Evolutionary conservation across 2,113 vertebrate species (phyloP).

Genomic region (Prinia subflava): DNA sequence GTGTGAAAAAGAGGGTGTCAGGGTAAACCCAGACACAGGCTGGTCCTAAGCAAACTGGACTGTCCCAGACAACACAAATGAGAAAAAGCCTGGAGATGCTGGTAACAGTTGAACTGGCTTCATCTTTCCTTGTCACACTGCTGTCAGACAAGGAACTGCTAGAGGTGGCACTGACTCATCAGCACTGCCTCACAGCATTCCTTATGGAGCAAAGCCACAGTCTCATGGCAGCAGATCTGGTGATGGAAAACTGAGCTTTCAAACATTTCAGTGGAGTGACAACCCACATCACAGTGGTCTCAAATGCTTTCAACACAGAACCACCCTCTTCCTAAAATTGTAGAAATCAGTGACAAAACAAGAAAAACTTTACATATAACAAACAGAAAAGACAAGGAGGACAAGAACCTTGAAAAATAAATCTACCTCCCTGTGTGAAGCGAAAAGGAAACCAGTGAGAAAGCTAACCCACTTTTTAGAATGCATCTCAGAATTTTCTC

Average conservation of each 20-base stretch:
- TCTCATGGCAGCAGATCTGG: background rate
- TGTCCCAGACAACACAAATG: background rate
- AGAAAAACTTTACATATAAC: background rate
- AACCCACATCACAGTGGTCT: background rate
- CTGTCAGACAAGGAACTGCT: conserved; percentile 23
- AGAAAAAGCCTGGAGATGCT: background rate
- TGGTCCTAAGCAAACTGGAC: background rate
- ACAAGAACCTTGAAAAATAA: background rate
- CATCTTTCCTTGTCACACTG: background rate
- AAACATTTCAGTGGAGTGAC: background rate
- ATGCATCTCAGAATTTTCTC: background rate
- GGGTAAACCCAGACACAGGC: background rate
- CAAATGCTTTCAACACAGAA: background rate
- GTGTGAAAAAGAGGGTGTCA: background rate
- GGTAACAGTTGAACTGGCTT: background rate
- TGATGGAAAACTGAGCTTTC: background rate
- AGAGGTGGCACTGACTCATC: conserved; percentile 50
- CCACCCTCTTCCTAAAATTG: background rate
- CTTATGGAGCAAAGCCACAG: background rate
- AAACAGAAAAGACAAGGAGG: background rate
- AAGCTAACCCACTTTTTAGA: background rate
- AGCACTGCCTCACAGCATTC: background rate
- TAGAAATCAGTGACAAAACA: background rate
- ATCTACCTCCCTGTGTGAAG: background rate
- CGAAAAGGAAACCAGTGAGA: background rate